Evolutionary conservation across 2,797 vertebrate species (phyloP).

Genomic region (Pyrrhura leucotis): DNA sequence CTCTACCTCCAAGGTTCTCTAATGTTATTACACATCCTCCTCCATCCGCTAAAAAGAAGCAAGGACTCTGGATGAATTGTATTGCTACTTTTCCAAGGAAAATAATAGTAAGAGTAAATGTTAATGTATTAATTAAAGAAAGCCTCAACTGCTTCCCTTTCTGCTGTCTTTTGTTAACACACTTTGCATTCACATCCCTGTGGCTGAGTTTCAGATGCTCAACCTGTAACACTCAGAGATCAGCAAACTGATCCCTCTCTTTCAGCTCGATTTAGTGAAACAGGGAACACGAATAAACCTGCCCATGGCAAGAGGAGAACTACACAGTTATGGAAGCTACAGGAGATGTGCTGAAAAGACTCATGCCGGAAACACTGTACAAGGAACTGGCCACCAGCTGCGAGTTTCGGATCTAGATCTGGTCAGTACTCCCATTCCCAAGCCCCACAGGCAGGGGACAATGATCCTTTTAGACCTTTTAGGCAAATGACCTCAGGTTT

Average conservation of each 20-base stretch:
- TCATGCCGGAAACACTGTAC: background rate
- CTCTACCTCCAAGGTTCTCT: background rate
- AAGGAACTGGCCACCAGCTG: background rate
- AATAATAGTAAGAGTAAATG: background rate
- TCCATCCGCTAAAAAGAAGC: background rate
- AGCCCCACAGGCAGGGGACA: too few relatives aligned
- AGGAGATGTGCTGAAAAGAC: background rate
- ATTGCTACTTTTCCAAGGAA: background rate
- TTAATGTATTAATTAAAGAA: conserved; percentile 16
- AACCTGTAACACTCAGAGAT: background rate
- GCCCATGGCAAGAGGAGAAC: background rate
- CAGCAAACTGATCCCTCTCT: background rate
- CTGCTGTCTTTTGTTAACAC: background rate
- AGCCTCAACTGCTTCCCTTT: background rate
- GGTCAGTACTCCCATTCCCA: background rate
- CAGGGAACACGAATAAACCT: background rate
- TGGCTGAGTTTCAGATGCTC: background rate
- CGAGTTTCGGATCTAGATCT: background rate
- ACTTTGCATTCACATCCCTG: background rate
- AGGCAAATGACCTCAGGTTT: background rate
- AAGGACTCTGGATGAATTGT: background rate
- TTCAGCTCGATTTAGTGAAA: background rate
- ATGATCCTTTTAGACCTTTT: background rate
- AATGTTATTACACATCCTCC: background rate
- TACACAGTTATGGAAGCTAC: fast-evolving